Evolutionary conservation across 2,888 invertebrate genomes (phyloP).

Genomic region (Phalera bucephala): DNA sequence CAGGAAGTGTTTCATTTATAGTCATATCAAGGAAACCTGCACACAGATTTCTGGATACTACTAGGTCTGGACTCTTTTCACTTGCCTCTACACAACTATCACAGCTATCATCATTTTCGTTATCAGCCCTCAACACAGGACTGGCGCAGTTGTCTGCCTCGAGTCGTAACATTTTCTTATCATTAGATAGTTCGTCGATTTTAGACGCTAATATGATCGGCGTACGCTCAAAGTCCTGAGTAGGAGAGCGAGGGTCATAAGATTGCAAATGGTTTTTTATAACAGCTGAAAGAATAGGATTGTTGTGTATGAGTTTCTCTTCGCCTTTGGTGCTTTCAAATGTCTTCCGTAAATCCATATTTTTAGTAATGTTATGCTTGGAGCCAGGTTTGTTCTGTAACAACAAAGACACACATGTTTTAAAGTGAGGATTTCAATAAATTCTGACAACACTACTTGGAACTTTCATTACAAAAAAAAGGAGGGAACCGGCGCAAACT

Average conservation of each 20-base stretch:
- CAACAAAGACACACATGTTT: conserved; percentile 5
- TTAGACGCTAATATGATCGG: conserved; percentile 72
- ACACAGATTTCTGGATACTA: conserved; percentile 67
- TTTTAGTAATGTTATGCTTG: conserved; percentile 76
- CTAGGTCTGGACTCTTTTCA: conserved; percentile 49
- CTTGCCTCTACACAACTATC: conserved; percentile 49
- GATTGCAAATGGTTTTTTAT: conserved; percentile 75
- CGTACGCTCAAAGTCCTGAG: conserved; percentile 83
- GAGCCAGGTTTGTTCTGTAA: conserved; percentile 65
- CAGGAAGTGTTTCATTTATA: conserved; percentile 62
- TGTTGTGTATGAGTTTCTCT: conserved; percentile 68
- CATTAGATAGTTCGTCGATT: conserved; percentile 37
- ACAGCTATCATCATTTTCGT: conserved; percentile 40
- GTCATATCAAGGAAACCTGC: conserved; percentile 62
- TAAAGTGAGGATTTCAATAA: too few species aligned
- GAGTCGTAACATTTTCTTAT: conserved; percentile 36
- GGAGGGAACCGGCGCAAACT: too few species aligned
- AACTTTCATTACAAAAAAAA: too few species aligned
- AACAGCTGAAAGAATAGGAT: conserved; percentile 74
- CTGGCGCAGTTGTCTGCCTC: conserved; percentile 45
- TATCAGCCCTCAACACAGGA: conserved; percentile 46
- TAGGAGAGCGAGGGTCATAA: conserved; percentile 83
- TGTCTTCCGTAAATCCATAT: conserved; percentile 72
- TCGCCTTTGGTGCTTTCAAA: conserved; percentile 66
- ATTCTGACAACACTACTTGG: too few species aligned